These are phyloP conservation scores for Drosophila peninsularis DNA, from an alignment of 2,888 invertebrate genomes.

Conservation along the genomic window DNA sequence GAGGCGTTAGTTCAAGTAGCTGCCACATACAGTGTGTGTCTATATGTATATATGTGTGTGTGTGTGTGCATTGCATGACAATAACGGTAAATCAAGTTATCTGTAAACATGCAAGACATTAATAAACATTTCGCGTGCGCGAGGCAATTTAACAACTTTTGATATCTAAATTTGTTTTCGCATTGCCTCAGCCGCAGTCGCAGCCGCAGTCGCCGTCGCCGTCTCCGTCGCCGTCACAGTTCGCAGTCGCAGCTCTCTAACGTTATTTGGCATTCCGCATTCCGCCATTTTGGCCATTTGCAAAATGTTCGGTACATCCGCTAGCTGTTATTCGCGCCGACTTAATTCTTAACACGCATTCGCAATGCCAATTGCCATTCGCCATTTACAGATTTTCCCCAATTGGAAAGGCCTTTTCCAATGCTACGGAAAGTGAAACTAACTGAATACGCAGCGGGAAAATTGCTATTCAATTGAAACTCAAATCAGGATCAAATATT, in stretches of 20 bases:
- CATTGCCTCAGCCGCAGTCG: constrained; percentile 41
- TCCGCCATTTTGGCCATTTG: constrained; percentile 19
- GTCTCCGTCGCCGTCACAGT: constrained; percentile 15
- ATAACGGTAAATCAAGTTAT: constrained; percentile 83
- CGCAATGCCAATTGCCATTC: constrained; percentile 34
- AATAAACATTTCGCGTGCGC: constrained; percentile 84
- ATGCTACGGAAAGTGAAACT: neutral
- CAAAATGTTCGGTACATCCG: constrained; percentile 52
- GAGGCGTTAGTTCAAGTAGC: constrained; percentile 60
- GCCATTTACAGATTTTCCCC: constrained; percentile 23
- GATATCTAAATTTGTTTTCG: constrained; percentile 81
- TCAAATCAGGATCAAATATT: neutral
- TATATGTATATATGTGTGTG: constrained; percentile 9
- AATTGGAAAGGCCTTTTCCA: constrained; percentile 15
- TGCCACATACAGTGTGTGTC: constrained; percentile 16
- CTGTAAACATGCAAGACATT: constrained; percentile 82
- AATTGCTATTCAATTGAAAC: neutral
- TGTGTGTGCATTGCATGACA: constrained; percentile 75
- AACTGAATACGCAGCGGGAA: neutral
- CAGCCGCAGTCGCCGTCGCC: constrained; percentile 10
- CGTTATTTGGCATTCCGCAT: constrained; percentile 35
- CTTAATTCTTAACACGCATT: constrained; percentile 32
- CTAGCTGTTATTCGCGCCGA: constrained; percentile 30
- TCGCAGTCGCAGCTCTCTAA: constrained; percentile 21
- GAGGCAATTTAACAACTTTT: constrained; percentile 83